Evolutionary conservation across 1,140 invertebrate genomes (phyloP).

Genomic region (Diachasmimorpha longicaudata): DNA sequence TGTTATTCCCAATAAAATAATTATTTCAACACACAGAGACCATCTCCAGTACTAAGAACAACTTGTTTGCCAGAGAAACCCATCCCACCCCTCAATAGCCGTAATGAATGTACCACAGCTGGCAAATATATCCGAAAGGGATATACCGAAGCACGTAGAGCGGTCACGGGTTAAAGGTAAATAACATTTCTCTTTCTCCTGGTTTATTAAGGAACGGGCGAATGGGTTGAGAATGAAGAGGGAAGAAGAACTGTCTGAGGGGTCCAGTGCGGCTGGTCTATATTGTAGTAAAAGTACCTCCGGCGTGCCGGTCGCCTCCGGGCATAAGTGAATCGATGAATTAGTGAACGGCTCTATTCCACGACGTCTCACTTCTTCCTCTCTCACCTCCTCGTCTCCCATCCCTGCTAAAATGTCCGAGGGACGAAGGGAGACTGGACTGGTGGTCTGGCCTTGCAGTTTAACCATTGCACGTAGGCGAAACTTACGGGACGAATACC

Average conservation of each 20-base stretch:
- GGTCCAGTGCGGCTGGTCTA: not conserved
- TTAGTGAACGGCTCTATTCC: slow-evolving; percentile 10
- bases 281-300: not conserved
- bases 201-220: not conserved
- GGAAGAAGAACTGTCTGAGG: not conserved
- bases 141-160: not conserved
- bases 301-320: not conserved
- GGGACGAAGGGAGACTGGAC: not conserved
- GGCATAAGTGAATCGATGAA: slow-evolving; percentile 23
- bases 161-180: not conserved
- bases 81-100: not conserved
- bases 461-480: slow-evolving; percentile 4
- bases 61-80: not conserved
- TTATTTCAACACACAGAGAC: no score
- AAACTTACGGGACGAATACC: slow-evolving; percentile 8
- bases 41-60: no score
- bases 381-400: no score
- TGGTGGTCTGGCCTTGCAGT: not conserved
- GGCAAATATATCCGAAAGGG: not conserved
- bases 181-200: not conserved
- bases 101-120: not conserved
- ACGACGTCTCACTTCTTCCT: not conserved
- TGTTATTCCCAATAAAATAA: no score
- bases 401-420: no score
- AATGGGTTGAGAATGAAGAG: not conserved